Evolutionary conservation across 1,140 invertebrate genomes (phyloP).

Genomic region (Paraescarpia echinospica): DNA sequence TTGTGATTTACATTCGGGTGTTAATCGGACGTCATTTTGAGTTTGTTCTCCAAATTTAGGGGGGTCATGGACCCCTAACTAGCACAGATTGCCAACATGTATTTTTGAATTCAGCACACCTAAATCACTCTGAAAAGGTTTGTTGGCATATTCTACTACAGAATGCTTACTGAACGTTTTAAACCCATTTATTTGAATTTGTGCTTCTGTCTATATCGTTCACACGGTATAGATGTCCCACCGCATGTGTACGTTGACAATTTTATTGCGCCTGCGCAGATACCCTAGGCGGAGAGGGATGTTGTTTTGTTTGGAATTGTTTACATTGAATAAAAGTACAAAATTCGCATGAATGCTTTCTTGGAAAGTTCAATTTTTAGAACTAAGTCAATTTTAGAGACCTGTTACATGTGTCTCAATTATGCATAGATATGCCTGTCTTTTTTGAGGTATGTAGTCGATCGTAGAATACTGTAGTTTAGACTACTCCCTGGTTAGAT

Average conservation of each 20-base stretch:
- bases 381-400: neutral
- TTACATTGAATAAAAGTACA: neutral
- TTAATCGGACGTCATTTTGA: no score
- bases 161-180: no score
- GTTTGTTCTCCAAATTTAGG: no score
- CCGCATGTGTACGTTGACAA: neutral
- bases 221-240: neutral
- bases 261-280: slow-evolving; percentile 3
- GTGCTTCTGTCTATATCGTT: no score
- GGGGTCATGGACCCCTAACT: no score
- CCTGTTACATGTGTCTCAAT: neutral
- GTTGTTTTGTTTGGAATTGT: neutral
- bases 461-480: neutral
- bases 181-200: no score
- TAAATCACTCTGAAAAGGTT: no score
- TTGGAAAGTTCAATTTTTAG: neutral
- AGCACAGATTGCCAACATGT: no score
- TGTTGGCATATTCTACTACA: no score
- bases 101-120: no score
- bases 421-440: neutral
- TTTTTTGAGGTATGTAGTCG: neutral
- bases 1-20: no score
- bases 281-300: neutral
- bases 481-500: neutral
- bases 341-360: neutral